Base-by-base conservation (phyloP, 2,888 invertebrate species). In the Reticulitermes lucifugus region DNA sequence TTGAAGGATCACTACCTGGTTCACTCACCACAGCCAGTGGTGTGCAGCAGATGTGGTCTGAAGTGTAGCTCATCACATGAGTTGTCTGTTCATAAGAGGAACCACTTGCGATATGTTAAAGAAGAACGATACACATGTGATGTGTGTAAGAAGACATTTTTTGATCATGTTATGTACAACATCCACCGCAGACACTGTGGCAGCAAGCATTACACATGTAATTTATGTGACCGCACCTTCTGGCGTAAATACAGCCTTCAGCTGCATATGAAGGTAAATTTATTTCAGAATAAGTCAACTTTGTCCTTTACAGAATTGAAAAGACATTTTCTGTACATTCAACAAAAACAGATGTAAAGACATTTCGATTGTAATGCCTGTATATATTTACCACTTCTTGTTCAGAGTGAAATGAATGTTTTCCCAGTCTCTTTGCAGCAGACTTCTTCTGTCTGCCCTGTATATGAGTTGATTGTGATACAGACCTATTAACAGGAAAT, bases 51-150 rank as follows among this genome's bases (percentile, higher is more conserved):
- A 41, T 81, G 81, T 70, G 81, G 65, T 12, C 55, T 65, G 4
- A 46, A 43, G 25, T 65, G 41, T n/a, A 18, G 35, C 29, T 65
- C 81, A 6, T 81, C n/a, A n/a, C 25, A 65, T 43, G 70, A 81
- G 5, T 70, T 81, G 18, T 65, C 25, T 25, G 25, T 81, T 70
- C 81, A 81, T 70, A 81, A 81, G 70, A 65, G 21, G 35, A 25
- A 18, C 41, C 81, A 81, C 29, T 35, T 70, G 21, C 60, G 51
- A 41, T 35, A 59, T 80, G 35, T 41, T 35, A 81, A 43, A 41
- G 81, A 81, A 0, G 70, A 4, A 14, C 14, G 43, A 29, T 81
- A 65, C 46, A 35, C 6, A 7, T 81, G 81, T 70, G 81, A 81
- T 4, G 25, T 65, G 1, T 81, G 81, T 22, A 65, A 7, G 18